A percentile compares a stretch with the other conserved stretches of the same genome.
These are phyloP conservation scores for Colossoma macropomum DNA, from an alignment of 2,113 vertebrate genomes.

Conservation along the genomic window DNA sequence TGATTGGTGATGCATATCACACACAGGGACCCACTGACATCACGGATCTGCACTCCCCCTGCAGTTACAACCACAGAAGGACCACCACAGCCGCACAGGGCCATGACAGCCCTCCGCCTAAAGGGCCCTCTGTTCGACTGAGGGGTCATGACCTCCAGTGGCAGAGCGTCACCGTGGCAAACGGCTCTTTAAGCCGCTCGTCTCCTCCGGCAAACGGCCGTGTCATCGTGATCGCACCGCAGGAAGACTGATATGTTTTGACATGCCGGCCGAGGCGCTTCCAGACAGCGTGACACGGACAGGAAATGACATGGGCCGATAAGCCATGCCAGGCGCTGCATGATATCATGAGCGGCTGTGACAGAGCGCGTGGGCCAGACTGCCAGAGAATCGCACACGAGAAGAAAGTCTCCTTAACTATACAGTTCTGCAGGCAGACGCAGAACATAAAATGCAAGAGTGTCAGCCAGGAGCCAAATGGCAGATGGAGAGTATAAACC, in stretches of 20 bases:
- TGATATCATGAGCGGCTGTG: constrained; percentile 52
- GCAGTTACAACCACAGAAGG: background rate
- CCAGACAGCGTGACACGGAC: constrained; percentile 15
- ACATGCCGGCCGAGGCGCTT: constrained; percentile 44
- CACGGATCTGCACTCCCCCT: background rate
- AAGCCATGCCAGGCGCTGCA: constrained; percentile 29
- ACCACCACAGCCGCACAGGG: background rate
- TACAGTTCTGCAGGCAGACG: constrained; percentile 5
- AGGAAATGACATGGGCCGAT: constrained; percentile 41
- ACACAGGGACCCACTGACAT: background rate
- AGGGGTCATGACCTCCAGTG: constrained; percentile 32
- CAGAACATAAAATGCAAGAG: constrained; percentile 35
- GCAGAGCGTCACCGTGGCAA: constrained; percentile 33
- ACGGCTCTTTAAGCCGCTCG: constrained; percentile 50
- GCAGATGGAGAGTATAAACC: constrained; percentile 41
- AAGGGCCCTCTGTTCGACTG: constrained; percentile 26
- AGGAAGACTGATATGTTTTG: constrained; percentile 54
- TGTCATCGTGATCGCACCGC: constrained; percentile 45
- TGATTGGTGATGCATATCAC: background rate
- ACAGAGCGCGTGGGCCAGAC: constrained; percentile 24
- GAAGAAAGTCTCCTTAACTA: constrained; percentile 23
- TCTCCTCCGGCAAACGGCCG: constrained; percentile 47
- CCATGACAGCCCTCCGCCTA: background rate
- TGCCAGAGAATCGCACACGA: constrained; percentile 26
- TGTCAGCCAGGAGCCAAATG: constrained; percentile 35